These are phyloP conservation scores for Diarsia brunnea DNA, from an alignment of 2,888 invertebrate species.

Conservation along the genomic window DNA sequence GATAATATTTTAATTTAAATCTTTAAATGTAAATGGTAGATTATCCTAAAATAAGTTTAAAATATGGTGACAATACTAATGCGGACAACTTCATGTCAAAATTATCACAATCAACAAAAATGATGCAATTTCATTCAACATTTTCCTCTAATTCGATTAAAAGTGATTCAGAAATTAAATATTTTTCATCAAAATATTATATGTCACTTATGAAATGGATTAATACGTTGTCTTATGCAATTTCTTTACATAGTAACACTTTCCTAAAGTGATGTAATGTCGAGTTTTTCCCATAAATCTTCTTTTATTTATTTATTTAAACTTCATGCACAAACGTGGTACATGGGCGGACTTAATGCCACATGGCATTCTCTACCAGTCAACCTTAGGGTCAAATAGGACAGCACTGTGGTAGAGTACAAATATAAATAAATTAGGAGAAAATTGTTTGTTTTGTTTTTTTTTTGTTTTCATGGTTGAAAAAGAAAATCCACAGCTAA, in stretches of 20 bases:
- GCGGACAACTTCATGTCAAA: conserved; percentile 1
- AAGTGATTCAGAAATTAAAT: conserved; percentile 13
- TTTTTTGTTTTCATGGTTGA: too few species aligned
- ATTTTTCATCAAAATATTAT: conserved; percentile 11
- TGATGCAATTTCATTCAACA: conserved; percentile 21
- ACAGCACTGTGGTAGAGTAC: too few species aligned
- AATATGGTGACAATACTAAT: conserved; percentile 13
- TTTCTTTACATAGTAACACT: neutral
- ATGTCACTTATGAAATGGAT: neutral
- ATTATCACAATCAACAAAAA: neutral
- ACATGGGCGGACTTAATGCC: too few species aligned
- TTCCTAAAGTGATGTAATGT: conserved; percentile 6
- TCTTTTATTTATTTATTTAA: too few species aligned
- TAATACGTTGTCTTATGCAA: conserved; percentile 1
- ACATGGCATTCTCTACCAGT: too few species aligned
- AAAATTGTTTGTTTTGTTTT: too few species aligned
- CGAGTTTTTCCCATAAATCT: neutral
- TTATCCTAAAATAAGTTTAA: neutral
- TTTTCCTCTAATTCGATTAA: conserved; percentile 14
- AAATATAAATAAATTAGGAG: too few species aligned
- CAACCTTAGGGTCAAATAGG: too few species aligned
- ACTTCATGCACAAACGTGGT: too few species aligned
- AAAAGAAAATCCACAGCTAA: too few species aligned
- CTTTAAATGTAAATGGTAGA: too few species aligned
- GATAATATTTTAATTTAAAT: too few species aligned